A percentile compares a stretch with the other conserved stretches of the same genome.
These are phyloP conservation scores for Sepioteuthis lessoniana DNA, from an alignment of 2,888 invertebrate genomes.

Conservation along the genomic window DNA sequence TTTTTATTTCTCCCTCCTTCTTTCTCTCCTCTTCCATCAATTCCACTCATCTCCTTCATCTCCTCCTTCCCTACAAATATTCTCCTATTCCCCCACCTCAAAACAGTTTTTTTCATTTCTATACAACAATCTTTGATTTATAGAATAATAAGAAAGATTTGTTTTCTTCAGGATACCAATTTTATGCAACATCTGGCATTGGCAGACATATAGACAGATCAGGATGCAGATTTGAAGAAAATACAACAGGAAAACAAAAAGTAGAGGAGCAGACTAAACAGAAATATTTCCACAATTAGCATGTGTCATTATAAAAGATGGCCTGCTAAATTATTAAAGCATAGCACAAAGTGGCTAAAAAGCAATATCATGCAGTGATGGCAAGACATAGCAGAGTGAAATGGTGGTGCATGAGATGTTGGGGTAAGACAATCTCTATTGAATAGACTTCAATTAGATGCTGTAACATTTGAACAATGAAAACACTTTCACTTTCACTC, in stretches of 20 bases:
- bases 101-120: background rate
- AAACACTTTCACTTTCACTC: background rate
- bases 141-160: conserved; percentile 12
- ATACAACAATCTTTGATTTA: background rate
- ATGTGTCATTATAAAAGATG: background rate
- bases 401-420: background rate
- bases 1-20: background rate
- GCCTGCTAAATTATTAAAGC: conserved; percentile 33
- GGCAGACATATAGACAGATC: background rate
- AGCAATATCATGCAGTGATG: background rate
- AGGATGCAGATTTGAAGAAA: background rate
- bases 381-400: background rate
- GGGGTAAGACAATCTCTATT: background rate
- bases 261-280: background rate
- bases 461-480: background rate
- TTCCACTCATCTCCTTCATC: background rate
- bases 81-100: background rate
- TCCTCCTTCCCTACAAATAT: background rate
- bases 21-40: background rate
- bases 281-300: background rate
- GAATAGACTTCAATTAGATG: conserved; percentile 4
- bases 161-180: background rate
- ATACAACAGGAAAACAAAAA: background rate
- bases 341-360: background rate
- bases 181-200: background rate